Conservation (phyloP, 2,797 vertebrate species). For the Erithacus rubecula region DNA sequence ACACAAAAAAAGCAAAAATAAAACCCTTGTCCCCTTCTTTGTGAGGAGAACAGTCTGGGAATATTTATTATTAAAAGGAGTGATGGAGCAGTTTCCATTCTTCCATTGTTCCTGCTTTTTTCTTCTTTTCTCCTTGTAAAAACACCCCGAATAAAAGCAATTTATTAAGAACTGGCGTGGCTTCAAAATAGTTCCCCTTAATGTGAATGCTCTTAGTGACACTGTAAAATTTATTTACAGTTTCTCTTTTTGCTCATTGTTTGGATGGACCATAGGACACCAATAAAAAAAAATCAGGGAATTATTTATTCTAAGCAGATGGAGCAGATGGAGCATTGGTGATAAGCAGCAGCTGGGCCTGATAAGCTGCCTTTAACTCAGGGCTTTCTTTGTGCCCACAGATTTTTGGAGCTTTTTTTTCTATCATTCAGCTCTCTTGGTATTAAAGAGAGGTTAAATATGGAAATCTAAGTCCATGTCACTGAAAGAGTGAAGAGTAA, state of each 20-base stretch:
- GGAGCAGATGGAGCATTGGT: background rate
- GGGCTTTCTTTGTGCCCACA: background rate
- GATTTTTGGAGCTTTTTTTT: background rate
- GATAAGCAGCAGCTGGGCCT: conserved; percentile 11
- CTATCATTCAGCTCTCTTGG: background rate
- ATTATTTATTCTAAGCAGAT: conserved; percentile 49
- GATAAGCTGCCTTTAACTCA: background rate
- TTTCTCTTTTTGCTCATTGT: conserved; percentile 57
- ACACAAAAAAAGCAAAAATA: background rate
- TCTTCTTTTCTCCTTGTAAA: conserved; percentile 11
- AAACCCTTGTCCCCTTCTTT: background rate
- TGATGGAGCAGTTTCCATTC: conserved; percentile 46
- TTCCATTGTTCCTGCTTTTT: background rate
- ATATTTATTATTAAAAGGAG: conserved; percentile 39
- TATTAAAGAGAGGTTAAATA: background rate
- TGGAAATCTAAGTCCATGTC: background rate
- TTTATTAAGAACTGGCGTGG: conserved; percentile 55
- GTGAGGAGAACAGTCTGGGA: conserved; percentile 37
- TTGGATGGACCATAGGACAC: conserved; percentile 25
- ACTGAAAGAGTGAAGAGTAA: background rate
- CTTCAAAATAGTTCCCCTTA: conserved; percentile 53
- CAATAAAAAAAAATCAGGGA: background rate
- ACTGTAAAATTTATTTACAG: conserved; percentile 46
- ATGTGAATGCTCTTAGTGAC: conserved; percentile 50
- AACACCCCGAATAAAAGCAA: conserved; percentile 54